Base-by-base conservation (phyloP, 2,113 vertebrate species). In the Syngnathoides biaculeatus region DNA sequence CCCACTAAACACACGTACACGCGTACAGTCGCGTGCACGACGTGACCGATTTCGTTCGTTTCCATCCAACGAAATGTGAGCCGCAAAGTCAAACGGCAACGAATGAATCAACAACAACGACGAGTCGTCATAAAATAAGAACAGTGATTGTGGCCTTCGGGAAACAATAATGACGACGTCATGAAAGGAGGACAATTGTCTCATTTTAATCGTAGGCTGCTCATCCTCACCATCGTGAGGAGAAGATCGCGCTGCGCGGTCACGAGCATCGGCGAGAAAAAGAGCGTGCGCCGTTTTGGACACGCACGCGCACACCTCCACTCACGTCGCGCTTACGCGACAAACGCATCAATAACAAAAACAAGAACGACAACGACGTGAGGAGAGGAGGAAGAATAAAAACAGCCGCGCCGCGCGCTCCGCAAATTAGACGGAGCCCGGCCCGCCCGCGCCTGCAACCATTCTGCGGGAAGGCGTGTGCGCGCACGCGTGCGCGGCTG, bases 261-360 rank as follows among this genome's bases (percentile, higher is more conserved):
- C 15, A 27, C 55, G 55, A 57, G 52, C 52, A 12, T 50, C 12
- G 22, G 10, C 13, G 12, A 15, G 0, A 8, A 30, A 57, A 57
- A 57, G 26, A 22, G 48, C 55, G 14, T 30, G 52, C 24, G 26
- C 12, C 2, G 12, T 27, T 22, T 55, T 27, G 24, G 1, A 4
- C 22, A 26, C 22, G 53, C 53, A 7, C 24, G 14, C 55, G 55
- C 55, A 27, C 20, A 50, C 48, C 48, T n/a, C 48, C 45, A 47
- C 48, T 11, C 48, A 3, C 20, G 10, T 52, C 26, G 55, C 55
- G 1, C 55, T 88, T 88, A 89, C 80, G 84, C 74, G 86, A 87
- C 15, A 27, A 15, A 17, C 27, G 26, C 45, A 83, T 67, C 71
- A 71, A 67, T 55, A 72, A 59, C 12, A 3, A 27, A 22, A 8